These are phyloP conservation scores for Manis javanica DNA, from an alignment of 2,797 vertebrate genomes.

Conservation along the genomic window DNA sequence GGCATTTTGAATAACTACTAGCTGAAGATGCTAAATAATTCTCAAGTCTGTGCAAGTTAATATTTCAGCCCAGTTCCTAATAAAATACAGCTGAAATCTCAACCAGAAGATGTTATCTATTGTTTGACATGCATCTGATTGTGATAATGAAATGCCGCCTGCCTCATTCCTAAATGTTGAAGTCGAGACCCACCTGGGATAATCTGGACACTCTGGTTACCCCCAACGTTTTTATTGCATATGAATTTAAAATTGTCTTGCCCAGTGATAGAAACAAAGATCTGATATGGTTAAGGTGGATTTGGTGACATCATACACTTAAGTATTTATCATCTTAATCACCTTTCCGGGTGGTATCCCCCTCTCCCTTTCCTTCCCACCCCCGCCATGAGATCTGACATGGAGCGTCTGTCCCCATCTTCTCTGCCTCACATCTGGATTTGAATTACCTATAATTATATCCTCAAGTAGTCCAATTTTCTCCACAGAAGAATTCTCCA, in stretches of 20 bases:
- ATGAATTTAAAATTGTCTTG: conserved; percentile 53
- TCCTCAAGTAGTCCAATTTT: conserved; percentile 49
- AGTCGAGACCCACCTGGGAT: neutral
- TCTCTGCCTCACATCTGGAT: conserved; percentile 53
- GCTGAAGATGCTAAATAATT: conserved; percentile 59
- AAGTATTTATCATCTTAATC: conserved; percentile 27
- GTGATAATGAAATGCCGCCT: conserved; percentile 57
- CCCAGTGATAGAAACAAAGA: neutral
- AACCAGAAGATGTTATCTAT: conserved; percentile 2
- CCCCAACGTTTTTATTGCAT: neutral
- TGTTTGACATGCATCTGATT: neutral
- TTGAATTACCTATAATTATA: conserved; percentile 65
- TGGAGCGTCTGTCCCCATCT: neutral
- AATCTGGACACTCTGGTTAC: neutral
- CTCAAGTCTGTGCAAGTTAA: conserved; percentile 49
- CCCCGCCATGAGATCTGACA: neutral
- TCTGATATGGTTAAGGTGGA: conserved; percentile 15
- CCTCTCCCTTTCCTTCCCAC: neutral
- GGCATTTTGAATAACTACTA: conserved; percentile 47
- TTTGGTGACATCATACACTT: conserved; percentile 13
- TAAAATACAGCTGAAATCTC: conserved; percentile 64
- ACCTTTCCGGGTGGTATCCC: neutral
- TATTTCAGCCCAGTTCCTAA: conserved; percentile 58
- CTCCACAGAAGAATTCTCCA: conserved; percentile 40
- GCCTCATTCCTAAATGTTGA: conserved; percentile 44